Evolutionary conservation across 2,888 invertebrate species (phyloP), one percentile per base, ranked within the genome.

Genomic region (Smittia sp.): DNA sequence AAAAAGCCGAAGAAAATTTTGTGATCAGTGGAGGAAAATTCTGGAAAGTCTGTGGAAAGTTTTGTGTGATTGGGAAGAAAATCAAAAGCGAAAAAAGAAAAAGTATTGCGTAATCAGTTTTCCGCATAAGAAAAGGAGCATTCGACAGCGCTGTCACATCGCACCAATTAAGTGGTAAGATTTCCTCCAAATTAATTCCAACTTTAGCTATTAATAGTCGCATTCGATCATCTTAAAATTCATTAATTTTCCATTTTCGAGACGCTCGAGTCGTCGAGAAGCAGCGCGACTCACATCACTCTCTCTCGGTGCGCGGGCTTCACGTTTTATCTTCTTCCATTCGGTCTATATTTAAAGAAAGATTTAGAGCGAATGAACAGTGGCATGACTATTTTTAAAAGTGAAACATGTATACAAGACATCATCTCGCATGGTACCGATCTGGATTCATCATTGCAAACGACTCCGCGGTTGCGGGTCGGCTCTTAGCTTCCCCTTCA

Each of bases 321-420:
- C 24, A 22, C 24, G 25, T 25, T 72, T 72, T 72, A 62, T 72
- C 62, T 72, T 72, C 62, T 72, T 54, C 62, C 54, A 27, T 72
- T 32, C 32, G 72, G 54, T 52, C 62, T 62, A 72, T 27, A 54
- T 72, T 62, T 62, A 72, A 72, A 72, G 32, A 69, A 32, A 72
- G 41, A 69, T 69, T 41, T 69, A 69, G 69, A 69, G 54, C 69
- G 69, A 52, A 41, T 22, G 25, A 54, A 66, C 38, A 66, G 66
- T 66, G 46, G 68, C 68, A 69, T 22, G 27, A 54, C 62, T 72
- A 72, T 72, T 72, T 72, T 54, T 72, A 72, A 70, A 66, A 32
- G 20, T 69, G 69, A 54, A 72, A 62, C 72, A 72, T 62, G 20
- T 66, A 72, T 54, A 72, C 24, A 18, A 39, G 27, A 15, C 7